Conservation (phyloP, 1,140 invertebrate species). For the Mylabris phalerata region DNA sequence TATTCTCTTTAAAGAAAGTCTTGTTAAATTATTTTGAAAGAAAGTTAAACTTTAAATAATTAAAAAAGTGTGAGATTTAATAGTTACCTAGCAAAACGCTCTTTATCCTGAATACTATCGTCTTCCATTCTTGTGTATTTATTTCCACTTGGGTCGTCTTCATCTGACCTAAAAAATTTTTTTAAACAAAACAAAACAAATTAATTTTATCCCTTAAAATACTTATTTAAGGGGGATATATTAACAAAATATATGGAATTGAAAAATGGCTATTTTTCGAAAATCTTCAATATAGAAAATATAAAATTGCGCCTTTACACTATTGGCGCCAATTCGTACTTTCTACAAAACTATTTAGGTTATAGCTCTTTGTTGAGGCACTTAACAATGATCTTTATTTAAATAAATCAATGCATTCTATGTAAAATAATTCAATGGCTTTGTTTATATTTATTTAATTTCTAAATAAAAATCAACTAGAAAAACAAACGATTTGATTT, state of each 20-base stretch:
- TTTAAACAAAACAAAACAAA: neutral
- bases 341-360: slow-evolving; percentile 38
- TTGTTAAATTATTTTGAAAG: too few relatives aligned
- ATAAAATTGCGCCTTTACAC: neutral
- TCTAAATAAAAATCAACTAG: too few relatives aligned
- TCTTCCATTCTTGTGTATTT: slow-evolving; percentile 86
- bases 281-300: too few relatives aligned
- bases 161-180: slow-evolving; percentile 61
- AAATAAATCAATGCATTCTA: neutral
- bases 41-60: neutral
- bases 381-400: slow-evolving; percentile 12
- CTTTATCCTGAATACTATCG: slow-evolving; percentile 90
- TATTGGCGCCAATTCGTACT: slow-evolving; percentile 22
- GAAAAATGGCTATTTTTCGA: neutral
- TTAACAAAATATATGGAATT: neutral
- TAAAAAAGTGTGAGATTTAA: slow-evolving; percentile 19
- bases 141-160: slow-evolving; percentile 71
- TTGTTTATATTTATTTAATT: neutral
- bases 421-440: neutral
- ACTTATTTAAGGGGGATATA: neutral
- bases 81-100: slow-evolving; percentile 83
- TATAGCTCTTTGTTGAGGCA: slow-evolving; percentile 26
- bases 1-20: too few relatives aligned
- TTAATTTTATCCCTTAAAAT: neutral
- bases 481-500: too few relatives aligned